Evolutionary conservation across 2,797 vertebrate genomes (phyloP), one percentile per base, ranked within the genome.

Genomic region (Darevskia nairensis): DNA sequence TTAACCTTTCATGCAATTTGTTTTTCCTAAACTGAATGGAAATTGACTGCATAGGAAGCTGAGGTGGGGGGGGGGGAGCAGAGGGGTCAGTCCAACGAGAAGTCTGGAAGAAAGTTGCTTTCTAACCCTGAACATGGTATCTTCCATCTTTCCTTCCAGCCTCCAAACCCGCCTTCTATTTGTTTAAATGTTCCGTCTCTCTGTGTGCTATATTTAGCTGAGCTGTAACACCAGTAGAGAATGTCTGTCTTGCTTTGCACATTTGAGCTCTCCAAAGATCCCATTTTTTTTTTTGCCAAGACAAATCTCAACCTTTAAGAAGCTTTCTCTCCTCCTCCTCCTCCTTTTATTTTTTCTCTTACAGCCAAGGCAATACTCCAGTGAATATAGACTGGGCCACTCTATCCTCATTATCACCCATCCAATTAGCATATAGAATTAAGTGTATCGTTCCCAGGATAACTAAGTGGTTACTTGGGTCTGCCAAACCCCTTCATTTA

Each of bases 281-380:
- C 66, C 4, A 7, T 82, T 23, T 55, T 86, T 91, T 86, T 91
- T 95, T 86, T 91, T 95, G 89, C 93, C 93, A 93, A 90, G 93
- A 72, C n/a, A 91, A 91, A 84, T n/a, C 68, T 83, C 81, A 86
- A 39, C n/a, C 32, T 79, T 89, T 91, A 68, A 82, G 83, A 91
- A 89, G 78, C 19, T 80, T 21, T 9, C 29, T 9, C 29, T 84
- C 55, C 55, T 23, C 21, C 59, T 61, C 17, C 59, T 23, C 21
- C 17, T 23, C 61, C 90, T 91, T 80, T 50, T 13, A 50, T 50
- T 50, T 15, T 55, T 55, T 15, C 50, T 87, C 86, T 80, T 7
- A n/a, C 82, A 87, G 66, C 80, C 46, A 82, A 84, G 74, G 39
- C n/a, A 82, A 89, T 68, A 32, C 23, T 6, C 81, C 86, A 35